phyloP scores from a whole-genome alignment of 30 jellyfish, hydroid and myxozoan genomes.

The Clytia hemisphaerica region DNA sequence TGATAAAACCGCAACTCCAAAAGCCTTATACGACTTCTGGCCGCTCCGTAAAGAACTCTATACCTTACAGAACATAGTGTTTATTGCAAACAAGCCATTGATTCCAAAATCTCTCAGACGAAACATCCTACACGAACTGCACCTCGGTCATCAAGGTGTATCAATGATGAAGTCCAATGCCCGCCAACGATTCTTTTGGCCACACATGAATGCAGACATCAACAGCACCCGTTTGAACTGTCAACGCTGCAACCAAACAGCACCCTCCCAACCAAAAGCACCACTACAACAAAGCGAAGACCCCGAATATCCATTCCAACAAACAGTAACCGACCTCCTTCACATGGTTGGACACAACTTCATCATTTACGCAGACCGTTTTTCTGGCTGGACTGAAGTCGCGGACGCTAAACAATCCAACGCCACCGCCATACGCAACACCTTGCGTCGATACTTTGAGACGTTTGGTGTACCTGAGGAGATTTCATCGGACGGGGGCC shows the following conservation, averaged over 20 bases:
- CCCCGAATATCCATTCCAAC: neutral
- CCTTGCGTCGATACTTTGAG: neutral
- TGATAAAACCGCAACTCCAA: neutral
- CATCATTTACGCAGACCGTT: too few relatives aligned
- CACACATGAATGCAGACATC: neutral
- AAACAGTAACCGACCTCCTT: neutral
- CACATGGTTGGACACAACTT: neutral
- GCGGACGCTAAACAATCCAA: neutral
- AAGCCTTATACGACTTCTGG: neutral
- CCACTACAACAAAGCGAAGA: neutral
- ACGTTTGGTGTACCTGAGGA: neutral
- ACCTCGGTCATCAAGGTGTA: constrained; percentile 3
- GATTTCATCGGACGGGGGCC: neutral
- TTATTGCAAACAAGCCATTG: too few relatives aligned
- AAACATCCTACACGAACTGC: neutral
- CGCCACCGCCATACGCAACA: neutral
- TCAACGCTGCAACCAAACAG: too few relatives aligned
- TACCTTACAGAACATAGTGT: too few relatives aligned
- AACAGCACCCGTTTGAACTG: too few relatives aligned
- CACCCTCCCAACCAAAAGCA: neutral
- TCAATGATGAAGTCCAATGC: neutral
- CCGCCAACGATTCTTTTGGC: neutral
- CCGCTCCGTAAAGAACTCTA: neutral
- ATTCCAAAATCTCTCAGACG: neutral
- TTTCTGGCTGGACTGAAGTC: neutral